Percentiles rank a stretch among this genome's conserved stretches.
These are phyloP conservation scores for Phasia obesa DNA, from an alignment of 2,888 invertebrate genomes.

Conservation along the genomic window DNA sequence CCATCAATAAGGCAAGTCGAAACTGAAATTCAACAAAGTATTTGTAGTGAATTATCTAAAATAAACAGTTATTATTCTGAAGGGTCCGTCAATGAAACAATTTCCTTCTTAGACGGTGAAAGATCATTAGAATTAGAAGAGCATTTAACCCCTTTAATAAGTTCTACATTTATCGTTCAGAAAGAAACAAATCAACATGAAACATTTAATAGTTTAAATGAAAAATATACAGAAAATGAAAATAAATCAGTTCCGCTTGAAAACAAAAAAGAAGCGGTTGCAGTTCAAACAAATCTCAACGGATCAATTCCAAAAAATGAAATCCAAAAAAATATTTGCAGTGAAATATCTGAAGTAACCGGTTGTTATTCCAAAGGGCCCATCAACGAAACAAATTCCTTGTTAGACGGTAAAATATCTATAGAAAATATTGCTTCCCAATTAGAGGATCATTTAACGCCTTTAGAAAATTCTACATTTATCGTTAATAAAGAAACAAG, in stretches of 20 bases:
- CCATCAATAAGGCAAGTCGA: neutral
- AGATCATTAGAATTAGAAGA: neutral
- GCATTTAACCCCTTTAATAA: constrained; percentile 13
- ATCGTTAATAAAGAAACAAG: neutral
- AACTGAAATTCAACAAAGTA: neutral
- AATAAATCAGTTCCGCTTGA: neutral
- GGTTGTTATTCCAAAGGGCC: constrained; percentile 3
- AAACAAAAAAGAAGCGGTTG: neutral
- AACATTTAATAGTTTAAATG: neutral
- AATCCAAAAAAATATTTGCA: too few species aligned
- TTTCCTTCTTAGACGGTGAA: neutral
- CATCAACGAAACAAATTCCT: neutral
- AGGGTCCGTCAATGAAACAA: neutral
- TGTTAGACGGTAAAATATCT: constrained; percentile 15
- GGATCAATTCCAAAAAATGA: neutral
- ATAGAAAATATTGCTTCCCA: neutral
- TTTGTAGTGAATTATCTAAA: neutral
- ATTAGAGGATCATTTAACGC: neutral
- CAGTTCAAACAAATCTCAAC: neutral
- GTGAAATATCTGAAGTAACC: neutral
- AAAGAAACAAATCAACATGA: constrained; percentile 2
- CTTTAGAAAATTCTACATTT: constrained; percentile 22
- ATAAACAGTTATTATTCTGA: constrained; percentile 16
- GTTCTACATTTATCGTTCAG: constrained; percentile 9
- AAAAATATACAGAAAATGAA: neutral